Evolutionary conservation across 2,888 invertebrate species (phyloP).

Genomic region (Thecocarcelia acutangulata): DNA sequence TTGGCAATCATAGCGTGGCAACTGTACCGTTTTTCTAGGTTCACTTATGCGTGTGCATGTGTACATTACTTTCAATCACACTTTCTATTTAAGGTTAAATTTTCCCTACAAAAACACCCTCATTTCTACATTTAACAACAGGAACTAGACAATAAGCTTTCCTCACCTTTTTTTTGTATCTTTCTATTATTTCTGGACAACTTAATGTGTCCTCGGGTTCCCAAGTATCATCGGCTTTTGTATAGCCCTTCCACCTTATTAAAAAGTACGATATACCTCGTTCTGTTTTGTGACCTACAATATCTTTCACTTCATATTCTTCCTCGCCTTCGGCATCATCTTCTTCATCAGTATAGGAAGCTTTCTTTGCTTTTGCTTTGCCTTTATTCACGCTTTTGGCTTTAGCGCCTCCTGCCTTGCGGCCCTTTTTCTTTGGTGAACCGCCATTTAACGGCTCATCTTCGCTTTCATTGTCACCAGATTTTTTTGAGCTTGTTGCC

Average conservation of each 20-base stretch:
- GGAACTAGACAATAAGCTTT: neutral
- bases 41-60: too few relatives aligned
- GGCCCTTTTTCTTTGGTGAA: conserved; percentile 64
- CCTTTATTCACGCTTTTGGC: conserved; percentile 70
- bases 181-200: conserved; percentile 86
- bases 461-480: conserved; percentile 52
- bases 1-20: conserved; percentile 58
- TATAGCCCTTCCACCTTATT: conserved; percentile 90
- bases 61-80: conserved; percentile 34
- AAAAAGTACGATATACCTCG: conserved; percentile 86
- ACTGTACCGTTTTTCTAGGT: conserved; percentile 61
- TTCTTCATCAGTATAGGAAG: conserved; percentile 50
- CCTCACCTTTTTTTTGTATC: conserved; percentile 80
- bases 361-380: conserved; percentile 80
- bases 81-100: conserved; percentile 20
- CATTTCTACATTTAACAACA: neutral
- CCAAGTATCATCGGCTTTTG: conserved; percentile 88
- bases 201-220: conserved; percentile 87
- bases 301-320: conserved; percentile 84
- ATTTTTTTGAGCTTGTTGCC: conserved; percentile 65
- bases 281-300: conserved; percentile 86
- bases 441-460: conserved; percentile 70
- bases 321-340: conserved; percentile 77
- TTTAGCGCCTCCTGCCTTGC: conserved; percentile 66
- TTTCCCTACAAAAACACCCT: conserved; percentile 5